Evolutionary conservation across 2,888 invertebrate species (phyloP).

Genomic region (Aethes cnicana): DNA sequence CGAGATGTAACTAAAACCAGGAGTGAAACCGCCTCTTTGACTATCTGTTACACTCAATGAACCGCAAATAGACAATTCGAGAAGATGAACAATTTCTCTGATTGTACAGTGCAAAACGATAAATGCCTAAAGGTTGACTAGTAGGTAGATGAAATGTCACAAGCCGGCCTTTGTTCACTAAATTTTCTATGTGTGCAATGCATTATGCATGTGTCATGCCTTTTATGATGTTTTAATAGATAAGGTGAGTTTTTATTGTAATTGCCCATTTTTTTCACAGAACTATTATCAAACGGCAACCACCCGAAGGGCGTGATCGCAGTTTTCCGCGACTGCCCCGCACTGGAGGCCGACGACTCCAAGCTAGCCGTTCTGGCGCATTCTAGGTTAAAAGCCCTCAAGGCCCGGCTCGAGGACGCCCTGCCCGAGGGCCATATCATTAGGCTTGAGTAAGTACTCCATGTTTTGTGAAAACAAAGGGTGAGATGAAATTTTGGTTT

Average conservation of each 20-base stretch:
- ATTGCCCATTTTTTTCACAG: conserved; percentile 51
- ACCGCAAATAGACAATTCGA: too few relatives aligned
- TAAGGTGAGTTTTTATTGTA: too few relatives aligned
- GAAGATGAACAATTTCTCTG: too few relatives aligned
- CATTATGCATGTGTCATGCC: too few relatives aligned
- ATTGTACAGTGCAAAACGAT: too few relatives aligned
- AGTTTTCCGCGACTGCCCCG: conserved; percentile 69
- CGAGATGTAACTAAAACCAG: too few relatives aligned
- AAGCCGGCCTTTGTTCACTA: conserved; percentile 4
- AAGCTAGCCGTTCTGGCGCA: conserved; percentile 61
- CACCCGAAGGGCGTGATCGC: conserved; percentile 73
- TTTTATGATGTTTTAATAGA: too few relatives aligned
- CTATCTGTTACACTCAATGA: too few relatives aligned
- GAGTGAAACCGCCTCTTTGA: too few relatives aligned
- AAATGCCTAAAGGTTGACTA: background rate
- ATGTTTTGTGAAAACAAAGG: too few relatives aligned
- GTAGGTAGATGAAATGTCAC: background rate
- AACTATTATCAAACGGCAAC: conserved; percentile 60
- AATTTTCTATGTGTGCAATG: too few relatives aligned
- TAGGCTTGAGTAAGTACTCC: conserved; percentile 70
- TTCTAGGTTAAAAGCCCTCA: conserved; percentile 64
- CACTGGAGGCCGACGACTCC: conserved; percentile 62
- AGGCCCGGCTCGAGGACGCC: conserved; percentile 61
- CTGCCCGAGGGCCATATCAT: conserved; percentile 78
- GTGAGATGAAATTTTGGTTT: too few relatives aligned